Conservation (phyloP, 2,797 vertebrate species). For the Thamnophis elegans region DNA sequence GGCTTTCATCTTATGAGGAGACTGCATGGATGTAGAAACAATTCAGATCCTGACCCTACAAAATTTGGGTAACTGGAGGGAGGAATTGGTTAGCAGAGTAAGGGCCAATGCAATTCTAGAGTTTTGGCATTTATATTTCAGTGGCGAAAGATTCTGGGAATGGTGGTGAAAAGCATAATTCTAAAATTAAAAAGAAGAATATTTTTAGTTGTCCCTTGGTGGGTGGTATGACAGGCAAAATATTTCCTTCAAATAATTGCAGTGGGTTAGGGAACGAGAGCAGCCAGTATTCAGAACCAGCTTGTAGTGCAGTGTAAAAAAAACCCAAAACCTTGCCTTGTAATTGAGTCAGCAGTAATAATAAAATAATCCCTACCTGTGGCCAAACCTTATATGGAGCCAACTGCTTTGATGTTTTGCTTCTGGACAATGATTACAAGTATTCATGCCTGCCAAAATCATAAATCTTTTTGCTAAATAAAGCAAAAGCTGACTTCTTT, state of each 20-base stretch:
- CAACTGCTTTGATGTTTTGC: neutral
- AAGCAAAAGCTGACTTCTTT: neutral
- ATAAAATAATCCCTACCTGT: neutral
- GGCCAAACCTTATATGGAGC: neutral
- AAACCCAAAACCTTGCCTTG: neutral
- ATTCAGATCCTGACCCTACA: neutral
- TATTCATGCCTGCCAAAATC: neutral
- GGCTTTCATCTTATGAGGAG: neutral
- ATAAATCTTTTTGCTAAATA: neutral
- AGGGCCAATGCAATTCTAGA: neutral
- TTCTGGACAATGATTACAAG: neutral
- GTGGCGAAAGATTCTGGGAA: neutral
- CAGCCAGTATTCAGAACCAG: neutral
- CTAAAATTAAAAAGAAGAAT: neutral
- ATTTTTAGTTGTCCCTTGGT: neutral
- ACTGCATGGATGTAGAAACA: neutral
- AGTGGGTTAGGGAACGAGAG: neutral
- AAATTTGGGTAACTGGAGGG: neutral
- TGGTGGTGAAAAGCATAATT: neutral
- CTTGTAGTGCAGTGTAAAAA: neutral
- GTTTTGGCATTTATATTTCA: neutral
- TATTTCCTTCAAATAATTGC: neutral
- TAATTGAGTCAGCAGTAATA: neutral
- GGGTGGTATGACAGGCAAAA: neutral
- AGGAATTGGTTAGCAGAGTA: neutral